Evolutionary conservation across 2,888 invertebrate species (phyloP).

Genomic region (Deilephila elpenor): DNA sequence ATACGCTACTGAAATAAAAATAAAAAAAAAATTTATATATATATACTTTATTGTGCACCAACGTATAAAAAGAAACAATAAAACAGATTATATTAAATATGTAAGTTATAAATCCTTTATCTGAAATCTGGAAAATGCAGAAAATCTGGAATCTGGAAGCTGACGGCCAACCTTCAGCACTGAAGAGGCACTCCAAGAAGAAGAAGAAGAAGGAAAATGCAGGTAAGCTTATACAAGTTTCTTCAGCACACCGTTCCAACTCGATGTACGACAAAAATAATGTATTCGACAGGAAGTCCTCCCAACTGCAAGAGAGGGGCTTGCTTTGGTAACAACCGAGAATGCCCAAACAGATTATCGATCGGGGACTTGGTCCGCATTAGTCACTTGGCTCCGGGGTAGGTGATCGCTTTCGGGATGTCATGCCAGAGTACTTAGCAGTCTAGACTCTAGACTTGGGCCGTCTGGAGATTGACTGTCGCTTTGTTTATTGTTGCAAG

Average conservation of each 20-base stretch:
- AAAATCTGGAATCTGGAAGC: too few species aligned
- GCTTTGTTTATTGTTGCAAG: background rate
- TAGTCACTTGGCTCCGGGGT: constrained; percentile 40
- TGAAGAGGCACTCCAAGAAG: too few species aligned
- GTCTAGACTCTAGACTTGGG: constrained; percentile 41
- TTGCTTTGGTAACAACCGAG: background rate
- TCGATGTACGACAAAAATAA: background rate
- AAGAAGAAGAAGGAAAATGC: too few species aligned
- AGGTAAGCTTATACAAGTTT: background rate
- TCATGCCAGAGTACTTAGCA: constrained; percentile 35
- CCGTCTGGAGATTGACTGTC: background rate
- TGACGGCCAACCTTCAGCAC: too few species aligned
- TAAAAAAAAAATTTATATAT: too few species aligned
- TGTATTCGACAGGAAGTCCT: background rate
- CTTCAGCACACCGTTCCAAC: background rate
- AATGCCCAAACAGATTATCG: constrained; percentile 11
- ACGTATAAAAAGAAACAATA: too few species aligned
- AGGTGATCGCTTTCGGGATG: constrained; percentile 28
- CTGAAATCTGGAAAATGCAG: background rate
- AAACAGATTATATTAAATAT: too few species aligned
- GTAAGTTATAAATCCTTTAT: too few species aligned
- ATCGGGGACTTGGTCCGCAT: constrained; percentile 37
- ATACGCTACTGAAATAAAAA: too few species aligned
- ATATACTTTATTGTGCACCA: too few species aligned
- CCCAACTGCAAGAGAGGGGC: background rate